These are phyloP conservation scores for Spheniscus humboldti DNA, from an alignment of 2,797 vertebrate genomes.

Conservation along the genomic window DNA sequence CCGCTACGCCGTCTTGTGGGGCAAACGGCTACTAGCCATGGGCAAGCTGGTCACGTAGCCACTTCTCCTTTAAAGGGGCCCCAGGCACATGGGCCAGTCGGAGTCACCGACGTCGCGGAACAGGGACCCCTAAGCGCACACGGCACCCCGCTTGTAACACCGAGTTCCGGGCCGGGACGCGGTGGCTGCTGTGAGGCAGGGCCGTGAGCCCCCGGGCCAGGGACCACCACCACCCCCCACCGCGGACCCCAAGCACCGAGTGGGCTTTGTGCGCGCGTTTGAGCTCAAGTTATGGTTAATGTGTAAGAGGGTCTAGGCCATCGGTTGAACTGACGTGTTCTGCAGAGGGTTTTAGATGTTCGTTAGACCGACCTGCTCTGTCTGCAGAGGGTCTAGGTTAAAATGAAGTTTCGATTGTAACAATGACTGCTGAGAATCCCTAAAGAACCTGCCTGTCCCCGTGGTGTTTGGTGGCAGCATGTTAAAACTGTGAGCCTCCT, in stretches of 20 bases:
- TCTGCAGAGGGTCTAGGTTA: not conserved
- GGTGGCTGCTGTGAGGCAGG: not conserved
- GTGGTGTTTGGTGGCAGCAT: not conserved
- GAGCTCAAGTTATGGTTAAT: not conserved
- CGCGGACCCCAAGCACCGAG: too few species aligned
- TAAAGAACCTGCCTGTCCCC: not conserved
- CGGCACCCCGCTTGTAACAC: not conserved
- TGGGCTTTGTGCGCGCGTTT: fast-evolving
- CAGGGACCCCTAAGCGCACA: not conserved
- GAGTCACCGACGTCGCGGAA: not conserved
- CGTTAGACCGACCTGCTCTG: not conserved
- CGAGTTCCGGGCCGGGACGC: not conserved
- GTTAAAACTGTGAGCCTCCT: not conserved
- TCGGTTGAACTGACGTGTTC: not conserved
- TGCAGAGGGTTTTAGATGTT: not conserved
- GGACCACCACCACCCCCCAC: not conserved
- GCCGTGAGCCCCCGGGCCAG: not conserved
- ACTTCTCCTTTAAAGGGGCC: not conserved
- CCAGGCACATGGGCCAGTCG: fast-evolving
- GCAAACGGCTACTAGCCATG: not conserved
- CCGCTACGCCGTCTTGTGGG: fast-evolving
- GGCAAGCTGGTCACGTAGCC: fast-evolving
- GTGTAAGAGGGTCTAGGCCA: not conserved
- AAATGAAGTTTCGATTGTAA: not conserved
- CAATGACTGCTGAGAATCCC: fast-evolving